Evolutionary conservation across 2,797 vertebrate genomes (phyloP).

Genomic region (Lophura swinhoii): DNA sequence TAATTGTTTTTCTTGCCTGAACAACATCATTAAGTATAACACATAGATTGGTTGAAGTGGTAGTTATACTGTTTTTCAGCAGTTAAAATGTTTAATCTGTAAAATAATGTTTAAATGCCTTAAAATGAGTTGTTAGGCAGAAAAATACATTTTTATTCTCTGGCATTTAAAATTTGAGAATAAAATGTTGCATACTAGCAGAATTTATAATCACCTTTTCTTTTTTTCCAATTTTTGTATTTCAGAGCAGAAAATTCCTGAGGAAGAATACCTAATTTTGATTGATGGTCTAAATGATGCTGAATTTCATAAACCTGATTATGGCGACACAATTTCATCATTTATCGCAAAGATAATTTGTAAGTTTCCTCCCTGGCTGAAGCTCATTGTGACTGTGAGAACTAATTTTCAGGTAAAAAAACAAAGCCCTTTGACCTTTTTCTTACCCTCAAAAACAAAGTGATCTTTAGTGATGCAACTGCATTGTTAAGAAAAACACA

Average conservation of each 20-base stretch:
- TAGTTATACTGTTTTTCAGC: neutral
- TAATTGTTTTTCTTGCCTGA: neutral
- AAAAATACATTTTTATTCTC: constrained; percentile 19
- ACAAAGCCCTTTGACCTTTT: neutral
- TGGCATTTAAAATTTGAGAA: constrained; percentile 9
- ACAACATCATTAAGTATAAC: neutral
- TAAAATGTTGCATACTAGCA: constrained; percentile 2
- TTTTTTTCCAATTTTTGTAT: constrained; percentile 51
- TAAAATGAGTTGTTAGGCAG: neutral
- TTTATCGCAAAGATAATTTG: constrained; percentile 93
- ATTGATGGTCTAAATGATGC: constrained; percentile 97
- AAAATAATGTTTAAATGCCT: neutral
- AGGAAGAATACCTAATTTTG: constrained; percentile 95
- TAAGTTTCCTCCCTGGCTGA: constrained; percentile 95
- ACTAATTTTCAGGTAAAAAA: constrained; percentile 91
- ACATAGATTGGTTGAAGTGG: neutral
- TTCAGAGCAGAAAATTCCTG: constrained; percentile 92
- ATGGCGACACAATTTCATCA: constrained; percentile 96
- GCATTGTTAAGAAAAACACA: neutral
- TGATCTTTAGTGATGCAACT: neutral
- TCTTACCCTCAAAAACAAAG: neutral
- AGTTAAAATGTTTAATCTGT: neutral
- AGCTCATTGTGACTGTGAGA: constrained; percentile 93
- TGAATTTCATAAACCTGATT: constrained; percentile 99
- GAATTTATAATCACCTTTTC: constrained; percentile 32